Evolutionary conservation across 2,797 vertebrate species (phyloP).

Genomic region (Eulemur mongoz): DNA sequence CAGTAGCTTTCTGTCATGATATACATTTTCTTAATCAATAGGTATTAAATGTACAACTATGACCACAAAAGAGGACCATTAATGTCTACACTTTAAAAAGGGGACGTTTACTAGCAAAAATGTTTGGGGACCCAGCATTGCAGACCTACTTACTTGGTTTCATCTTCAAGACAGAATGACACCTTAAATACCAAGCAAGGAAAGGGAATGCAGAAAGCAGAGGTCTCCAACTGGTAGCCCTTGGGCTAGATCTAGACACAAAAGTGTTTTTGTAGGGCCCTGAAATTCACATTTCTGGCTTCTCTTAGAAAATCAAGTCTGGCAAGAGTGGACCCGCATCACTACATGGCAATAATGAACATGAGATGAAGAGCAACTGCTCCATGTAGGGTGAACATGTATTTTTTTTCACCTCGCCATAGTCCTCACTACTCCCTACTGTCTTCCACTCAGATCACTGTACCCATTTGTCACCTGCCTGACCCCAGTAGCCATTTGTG

Average conservation of each 20-base stretch:
- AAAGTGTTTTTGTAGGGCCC: background rate
- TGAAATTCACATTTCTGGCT: background rate
- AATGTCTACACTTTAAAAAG: background rate
- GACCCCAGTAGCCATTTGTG: rapidly evolving
- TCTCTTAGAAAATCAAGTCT: background rate
- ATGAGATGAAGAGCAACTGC: background rate
- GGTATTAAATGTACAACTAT: background rate
- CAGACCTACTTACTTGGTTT: no score
- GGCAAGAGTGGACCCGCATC: background rate
- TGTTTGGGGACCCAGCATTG: no score
- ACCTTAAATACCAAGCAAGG: background rate
- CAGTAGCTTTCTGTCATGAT: background rate
- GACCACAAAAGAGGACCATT: background rate
- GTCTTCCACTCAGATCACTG: background rate
- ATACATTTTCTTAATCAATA: background rate
- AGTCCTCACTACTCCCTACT: background rate
- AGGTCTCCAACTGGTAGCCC: background rate
- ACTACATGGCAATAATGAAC: background rate
- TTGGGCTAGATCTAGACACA: background rate
- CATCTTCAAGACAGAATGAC: background rate
- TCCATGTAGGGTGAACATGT: rapidly evolving
- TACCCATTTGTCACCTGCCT: background rate
- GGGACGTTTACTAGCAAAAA: background rate
- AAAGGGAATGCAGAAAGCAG: background rate
- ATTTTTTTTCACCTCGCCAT: no score